phyloP scores from a whole-genome alignment of 2,888 invertebrate species.

The Junonia oenone region DNA sequence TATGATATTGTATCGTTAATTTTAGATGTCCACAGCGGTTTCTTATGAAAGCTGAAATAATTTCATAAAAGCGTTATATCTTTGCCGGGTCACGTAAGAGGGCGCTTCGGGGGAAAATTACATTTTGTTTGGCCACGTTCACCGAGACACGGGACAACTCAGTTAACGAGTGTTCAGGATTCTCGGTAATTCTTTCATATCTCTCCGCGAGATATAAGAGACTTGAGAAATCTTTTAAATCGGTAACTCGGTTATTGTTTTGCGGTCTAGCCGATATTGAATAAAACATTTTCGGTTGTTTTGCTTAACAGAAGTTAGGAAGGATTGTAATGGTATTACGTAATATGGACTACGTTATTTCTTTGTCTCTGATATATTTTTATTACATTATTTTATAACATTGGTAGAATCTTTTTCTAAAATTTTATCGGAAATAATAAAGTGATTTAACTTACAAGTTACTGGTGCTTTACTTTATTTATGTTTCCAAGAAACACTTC shows the following conservation, averaged over 20 bases:
- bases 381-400: no score
- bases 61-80: slow-evolving; percentile 76
- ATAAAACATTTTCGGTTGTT: slow-evolving; percentile 27
- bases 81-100: slow-evolving; percentile 76
- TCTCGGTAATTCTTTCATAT: slow-evolving; percentile 68
- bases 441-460: no score
- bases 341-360: background rate
- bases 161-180: slow-evolving; percentile 72
- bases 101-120: slow-evolving; percentile 72
- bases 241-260: slow-evolving; percentile 35
- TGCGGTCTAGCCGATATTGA: slow-evolving; percentile 23
- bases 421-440: no score
- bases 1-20: slow-evolving; percentile 42
- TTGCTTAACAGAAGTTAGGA: slow-evolving; percentile 5
- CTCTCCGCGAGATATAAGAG: slow-evolving; percentile 42
- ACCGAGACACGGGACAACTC: slow-evolving; percentile 69
- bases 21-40: slow-evolving; percentile 57
- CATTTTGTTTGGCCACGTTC: slow-evolving; percentile 76
- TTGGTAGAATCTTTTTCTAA: no score
- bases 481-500: background rate
- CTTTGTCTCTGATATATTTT: background rate
- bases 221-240: slow-evolving; percentile 36
- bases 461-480: no score
- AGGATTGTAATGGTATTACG: background rate
- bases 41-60: slow-evolving; percentile 72